Base-by-base conservation (phyloP, 2,797 vertebrate species). In the Manis javanica region DNA sequence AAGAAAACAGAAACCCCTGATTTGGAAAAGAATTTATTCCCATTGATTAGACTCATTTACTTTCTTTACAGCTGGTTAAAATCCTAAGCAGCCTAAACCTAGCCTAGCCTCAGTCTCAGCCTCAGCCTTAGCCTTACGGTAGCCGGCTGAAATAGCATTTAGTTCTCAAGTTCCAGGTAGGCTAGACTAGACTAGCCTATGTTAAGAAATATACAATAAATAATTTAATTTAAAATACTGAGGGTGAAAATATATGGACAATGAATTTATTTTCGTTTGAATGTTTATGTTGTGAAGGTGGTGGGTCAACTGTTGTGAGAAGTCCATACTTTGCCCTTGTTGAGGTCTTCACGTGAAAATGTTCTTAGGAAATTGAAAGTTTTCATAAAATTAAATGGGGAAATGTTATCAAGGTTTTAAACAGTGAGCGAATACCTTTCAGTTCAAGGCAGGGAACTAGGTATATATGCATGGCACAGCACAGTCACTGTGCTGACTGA, bases 201-300 rank as follows among this genome's bases (percentile, higher is more conserved):
- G 19, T 64, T 92, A 81, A 79, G 24, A 89, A 95, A 71, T 90
- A 23, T 68, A 71, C 79, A 81, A 37, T 79, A 72, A 51, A 61
- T 49, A 4, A 82, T 26, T 64, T 82, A 77, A 55, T 61, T 94
- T 13, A 90, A 37, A 82, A 64, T 92, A 21, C 34, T 63, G 31
- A 63, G 13, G 4, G 4, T 89, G 37, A 64, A 75, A 81, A 49
- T 78, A 79, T 5, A 31, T 63, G 42, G 59, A 24, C 7, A 64
- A 61, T 53, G 2, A 71, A 10, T 63, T 10, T 4, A 74, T 91
- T 78, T 69, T 55, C 15, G 21, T 86, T 90, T 72, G 83, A 89
- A 69, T 2, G 0, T 71, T 29, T 64, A 3, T 39, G 26, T 64
- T 72, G 13, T 78, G 24, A 63, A 87, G 66, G 24, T 49, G 7